Evolutionary conservation across 1,140 invertebrate genomes (phyloP), one percentile per base, ranked within the genome.

Genomic region (Calliphora vicina): DNA sequence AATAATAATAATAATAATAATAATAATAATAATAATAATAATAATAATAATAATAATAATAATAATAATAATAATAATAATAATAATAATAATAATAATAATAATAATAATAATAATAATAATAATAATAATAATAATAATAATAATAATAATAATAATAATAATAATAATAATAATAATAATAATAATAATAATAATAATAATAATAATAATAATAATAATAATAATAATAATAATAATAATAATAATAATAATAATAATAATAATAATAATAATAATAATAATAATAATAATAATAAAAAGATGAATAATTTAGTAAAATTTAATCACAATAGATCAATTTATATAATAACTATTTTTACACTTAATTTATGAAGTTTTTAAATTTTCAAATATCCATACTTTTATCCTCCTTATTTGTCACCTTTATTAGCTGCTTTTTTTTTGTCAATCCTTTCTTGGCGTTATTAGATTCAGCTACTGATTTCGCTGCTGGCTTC

Each of bases 181-280:
- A 72, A 72, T 72, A 72, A 72, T 72, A 72, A 72, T 72, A 72
- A 72, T 72, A 72, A 72, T 72, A 72, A 72, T 72, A 72, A 72
- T 72, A 72, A 72, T 72, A 72, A 72, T 72, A 72, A 72, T 72
- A 72, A 72, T 72, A 72, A 72, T 72, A 72, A 72, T 72, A 72
- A 72, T n/a, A 25, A 72, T 72, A 72, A 20, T 72, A 72, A 72
- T 72, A 72, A 72, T 72, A 72, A 72, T 72, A 72, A 72, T 72
- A 20, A 72, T 25, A 72, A 72, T 72, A 20, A 72, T 72, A 72
- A 72, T 72, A 25, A 72, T 72, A 72, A 72, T 72, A 72, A 72
- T 72, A 72, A 72, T 72, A 72, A 72, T 72, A 72, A 72, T 72
- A 72, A 72, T 72, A 20, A 72, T 72, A 72, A 72, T 72, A 72